Percentiles rank a stretch among this genome's conserved stretches.
Evolutionary conservation across 2,113 vertebrate species (phyloP).

Genomic region (Albula goreensis): DNA sequence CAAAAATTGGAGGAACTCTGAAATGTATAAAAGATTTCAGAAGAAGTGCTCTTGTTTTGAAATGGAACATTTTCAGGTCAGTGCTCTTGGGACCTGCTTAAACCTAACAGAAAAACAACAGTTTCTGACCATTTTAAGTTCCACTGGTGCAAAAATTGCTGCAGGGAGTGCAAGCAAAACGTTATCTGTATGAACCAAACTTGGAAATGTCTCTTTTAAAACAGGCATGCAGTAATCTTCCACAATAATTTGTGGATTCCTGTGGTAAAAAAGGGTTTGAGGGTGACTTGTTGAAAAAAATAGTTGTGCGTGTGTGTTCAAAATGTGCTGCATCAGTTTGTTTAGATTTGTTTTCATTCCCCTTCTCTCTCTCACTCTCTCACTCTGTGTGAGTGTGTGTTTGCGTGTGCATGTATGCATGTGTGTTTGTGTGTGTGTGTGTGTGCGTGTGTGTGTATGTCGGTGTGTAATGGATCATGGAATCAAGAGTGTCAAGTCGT

Average conservation of each 20-base stretch:
- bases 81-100: background rate
- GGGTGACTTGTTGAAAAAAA: background rate
- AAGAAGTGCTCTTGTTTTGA: background rate
- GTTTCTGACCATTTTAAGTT: background rate
- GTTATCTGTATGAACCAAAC: background rate
- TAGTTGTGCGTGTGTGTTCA: background rate
- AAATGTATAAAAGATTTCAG: background rate
- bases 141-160: background rate
- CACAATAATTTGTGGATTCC: background rate
- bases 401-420: no score
- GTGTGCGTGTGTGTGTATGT: no score
- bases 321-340: conserved; percentile 10
- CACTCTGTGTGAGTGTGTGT: no score
- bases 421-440: no score
- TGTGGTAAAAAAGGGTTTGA: background rate
- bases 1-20: background rate
- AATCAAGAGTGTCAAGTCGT: background rate
- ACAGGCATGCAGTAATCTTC: background rate
- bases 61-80: background rate
- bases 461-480: background rate
- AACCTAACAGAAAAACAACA: background rate
- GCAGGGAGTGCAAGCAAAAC: background rate
- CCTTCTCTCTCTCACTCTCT: background rate
- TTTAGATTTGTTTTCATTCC: background rate
- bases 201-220: background rate